phyloP scores from a whole-genome alignment of 2,113 vertebrate genomes.

The Rhinoderma darwinii region DNA sequence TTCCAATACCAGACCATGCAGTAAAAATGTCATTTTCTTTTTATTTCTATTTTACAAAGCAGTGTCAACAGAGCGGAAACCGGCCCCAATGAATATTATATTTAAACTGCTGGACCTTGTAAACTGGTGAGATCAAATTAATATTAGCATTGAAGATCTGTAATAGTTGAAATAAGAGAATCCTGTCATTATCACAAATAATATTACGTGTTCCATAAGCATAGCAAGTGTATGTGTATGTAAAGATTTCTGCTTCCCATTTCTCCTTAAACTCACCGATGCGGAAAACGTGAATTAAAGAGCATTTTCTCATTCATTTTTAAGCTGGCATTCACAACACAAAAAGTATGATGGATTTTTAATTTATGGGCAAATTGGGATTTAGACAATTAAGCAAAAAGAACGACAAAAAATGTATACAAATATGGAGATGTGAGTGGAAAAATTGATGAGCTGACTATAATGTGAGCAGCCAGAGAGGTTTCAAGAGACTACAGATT shows the following conservation, averaged over 20 bases:
- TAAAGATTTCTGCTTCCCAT: slow-evolving; percentile 11
- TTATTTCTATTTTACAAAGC: no score
- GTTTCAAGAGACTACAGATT: slow-evolving; percentile 33
- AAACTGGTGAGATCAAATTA: neutral
- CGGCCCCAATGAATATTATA: neutral
- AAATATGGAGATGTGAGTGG: slow-evolving; percentile 33
- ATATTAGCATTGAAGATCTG: neutral
- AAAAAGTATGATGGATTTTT: slow-evolving; percentile 47
- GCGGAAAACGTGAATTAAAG: slow-evolving; percentile 29
- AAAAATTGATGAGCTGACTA: slow-evolving; percentile 31
- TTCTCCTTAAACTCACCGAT: neutral
- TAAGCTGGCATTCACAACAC: slow-evolving; percentile 14
- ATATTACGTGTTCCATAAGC: neutral
- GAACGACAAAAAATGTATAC: slow-evolving; percentile 33
- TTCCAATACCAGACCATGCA: no score
- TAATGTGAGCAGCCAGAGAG: slow-evolving; percentile 8
- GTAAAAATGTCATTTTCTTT: no score
- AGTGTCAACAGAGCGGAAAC: no score
- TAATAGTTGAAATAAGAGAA: neutral
- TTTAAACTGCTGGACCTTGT: neutral
- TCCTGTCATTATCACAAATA: neutral
- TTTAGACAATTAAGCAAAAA: slow-evolving; percentile 31
- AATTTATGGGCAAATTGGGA: slow-evolving; percentile 45
- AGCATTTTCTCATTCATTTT: slow-evolving; percentile 43
- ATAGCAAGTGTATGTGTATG: neutral